phyloP scores from a whole-genome alignment of 2,888 invertebrate genomes.

The Uropetala carovei region DNA sequence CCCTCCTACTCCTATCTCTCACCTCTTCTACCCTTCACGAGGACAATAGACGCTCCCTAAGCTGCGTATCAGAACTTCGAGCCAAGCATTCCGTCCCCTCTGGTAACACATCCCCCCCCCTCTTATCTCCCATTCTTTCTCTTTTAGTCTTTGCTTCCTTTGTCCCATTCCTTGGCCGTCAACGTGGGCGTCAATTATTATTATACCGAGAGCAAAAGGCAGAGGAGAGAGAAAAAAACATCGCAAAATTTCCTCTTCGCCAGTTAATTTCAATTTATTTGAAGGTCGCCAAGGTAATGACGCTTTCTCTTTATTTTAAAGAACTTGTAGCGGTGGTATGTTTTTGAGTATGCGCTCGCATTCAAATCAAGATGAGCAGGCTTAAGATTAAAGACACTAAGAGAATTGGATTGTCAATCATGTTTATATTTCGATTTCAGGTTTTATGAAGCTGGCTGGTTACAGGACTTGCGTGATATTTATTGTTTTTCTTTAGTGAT shows the following conservation, averaged over 20 bases:
- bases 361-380: no score
- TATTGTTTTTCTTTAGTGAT: no score
- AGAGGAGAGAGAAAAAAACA: no score
- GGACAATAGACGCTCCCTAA: constrained; percentile 34
- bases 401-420: no score
- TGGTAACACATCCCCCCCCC: neutral
- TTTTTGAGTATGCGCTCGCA: neutral
- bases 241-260: no score
- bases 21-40: neutral
- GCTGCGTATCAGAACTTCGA: neutral
- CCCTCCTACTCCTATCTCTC: neutral
- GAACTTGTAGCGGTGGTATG: neutral
- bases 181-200: neutral
- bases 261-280: neutral
- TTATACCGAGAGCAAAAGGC: neutral
- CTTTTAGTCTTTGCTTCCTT: neutral
- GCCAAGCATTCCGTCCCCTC: constrained; percentile 39
- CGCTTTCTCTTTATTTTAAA: neutral
- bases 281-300: neutral
- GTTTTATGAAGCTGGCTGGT: no score
- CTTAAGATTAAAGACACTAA: no score
- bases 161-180: neutral
- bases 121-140: neutral
- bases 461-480: no score
- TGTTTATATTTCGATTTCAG: no score